Base-by-base conservation (phyloP, 2,888 invertebrate genomes). In the Tenthredo mesomela region DNA sequence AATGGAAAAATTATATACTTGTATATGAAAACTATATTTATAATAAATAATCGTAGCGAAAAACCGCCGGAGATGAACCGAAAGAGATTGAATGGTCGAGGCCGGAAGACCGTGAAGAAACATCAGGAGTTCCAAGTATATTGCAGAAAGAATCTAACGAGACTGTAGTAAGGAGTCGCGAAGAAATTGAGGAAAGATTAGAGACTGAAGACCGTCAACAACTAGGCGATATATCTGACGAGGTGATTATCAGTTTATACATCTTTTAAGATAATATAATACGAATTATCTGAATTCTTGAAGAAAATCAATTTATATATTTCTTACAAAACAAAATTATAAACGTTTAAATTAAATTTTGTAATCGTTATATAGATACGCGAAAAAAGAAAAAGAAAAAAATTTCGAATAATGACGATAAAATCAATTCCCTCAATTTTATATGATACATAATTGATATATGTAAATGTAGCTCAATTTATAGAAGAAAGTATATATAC, bases 121-220 rank as follows among this genome's bases (percentile, higher is more conserved):
- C 88, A 82, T 89, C 89, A 87, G 91, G 87, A 54, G 86, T 96
- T 0, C 96, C 96, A 84, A 97, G 97, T 12, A 95, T 97, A 88
- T 97, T 98, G 82, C 95, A 97, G 86, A 94, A 94, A 84, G 97
- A 98, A 94, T 96, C 96, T 88, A 96, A 96, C 89, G 97, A 98
- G 93, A 96, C 95, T 87, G 95, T 96, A 47, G 96, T 98, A 85
- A 95, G 97, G 88, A 97, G 97, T 73, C 95, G 97, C 86, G 97
- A 98, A 93, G 96, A 98, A 92, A 96, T 96, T 71, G 97, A 98
- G 90, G 96, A 97, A 89, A 95, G 96, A 58, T 94, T 96, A 87
- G 98, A 98, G 93, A 97, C 97, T 0, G 98, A 98, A 93, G 97
- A 98, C 94, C 95, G 97, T 85, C 96, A 96, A 89, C 97, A 98